phyloP scores from a whole-genome alignment of 2,797 vertebrate species.

The Amblyraja radiata region DNA sequence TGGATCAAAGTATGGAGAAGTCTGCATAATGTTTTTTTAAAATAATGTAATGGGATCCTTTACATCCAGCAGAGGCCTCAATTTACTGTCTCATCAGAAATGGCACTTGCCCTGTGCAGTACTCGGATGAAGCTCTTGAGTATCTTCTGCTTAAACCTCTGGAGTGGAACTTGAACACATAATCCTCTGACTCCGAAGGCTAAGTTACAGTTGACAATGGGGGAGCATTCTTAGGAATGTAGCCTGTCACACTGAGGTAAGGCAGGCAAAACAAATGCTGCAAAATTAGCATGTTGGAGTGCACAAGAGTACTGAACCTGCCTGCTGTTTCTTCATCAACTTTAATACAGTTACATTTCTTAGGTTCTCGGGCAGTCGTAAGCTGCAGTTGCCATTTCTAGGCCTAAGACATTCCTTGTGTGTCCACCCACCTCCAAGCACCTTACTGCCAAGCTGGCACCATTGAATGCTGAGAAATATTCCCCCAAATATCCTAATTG shows the following conservation, averaged over 20 bases:
- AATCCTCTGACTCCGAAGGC: background rate
- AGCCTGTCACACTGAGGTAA: background rate
- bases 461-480: too few species aligned
- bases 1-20: background rate
- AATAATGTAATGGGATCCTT: background rate
- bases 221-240: background rate
- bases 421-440: too few species aligned
- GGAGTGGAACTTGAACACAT: background rate
- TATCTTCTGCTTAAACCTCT: background rate
- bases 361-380: background rate
- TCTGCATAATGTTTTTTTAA: background rate
- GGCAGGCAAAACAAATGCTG: background rate
- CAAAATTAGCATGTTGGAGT: background rate
- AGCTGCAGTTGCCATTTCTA: background rate
- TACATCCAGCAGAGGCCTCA: background rate
- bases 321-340: background rate
- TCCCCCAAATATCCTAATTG: too few species aligned
- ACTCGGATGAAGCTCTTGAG: background rate
- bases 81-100: background rate
- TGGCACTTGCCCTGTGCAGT: background rate
- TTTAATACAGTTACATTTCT: background rate
- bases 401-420: too few species aligned
- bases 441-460: too few species aligned
- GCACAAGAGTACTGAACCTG: background rate
- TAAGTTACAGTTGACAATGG: background rate